These are phyloP conservation scores for Phocoena sinus DNA, from an alignment of 2,113 vertebrate genomes.

Conservation along the genomic window DNA sequence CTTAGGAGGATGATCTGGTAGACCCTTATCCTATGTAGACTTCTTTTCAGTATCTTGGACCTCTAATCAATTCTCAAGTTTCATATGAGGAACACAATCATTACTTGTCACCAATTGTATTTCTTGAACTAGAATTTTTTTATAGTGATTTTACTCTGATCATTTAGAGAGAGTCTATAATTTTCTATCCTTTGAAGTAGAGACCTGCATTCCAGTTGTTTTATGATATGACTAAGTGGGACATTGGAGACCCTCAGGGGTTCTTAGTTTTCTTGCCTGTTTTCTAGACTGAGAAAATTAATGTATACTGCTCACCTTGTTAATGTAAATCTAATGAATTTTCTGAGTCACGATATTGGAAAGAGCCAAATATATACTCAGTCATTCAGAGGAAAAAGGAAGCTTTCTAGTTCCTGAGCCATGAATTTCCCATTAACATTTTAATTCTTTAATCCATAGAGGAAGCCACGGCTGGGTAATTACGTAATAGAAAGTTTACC, in stretches of 20 bases:
- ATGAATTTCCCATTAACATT: conserved; percentile 73
- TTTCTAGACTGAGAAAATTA: conserved; percentile 26
- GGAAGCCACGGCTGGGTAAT: conserved; percentile 63
- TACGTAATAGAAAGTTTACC: conserved; percentile 62
- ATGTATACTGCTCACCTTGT: conserved; percentile 23
- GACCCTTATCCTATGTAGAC: rapidly evolving
- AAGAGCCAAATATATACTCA: conserved; percentile 52
- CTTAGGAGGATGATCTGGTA: neutral
- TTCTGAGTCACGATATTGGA: conserved; percentile 46
- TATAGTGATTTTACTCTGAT: neutral
- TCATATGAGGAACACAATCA: neutral
- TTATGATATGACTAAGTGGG: neutral
- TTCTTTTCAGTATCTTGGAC: neutral
- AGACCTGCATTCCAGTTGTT: neutral
- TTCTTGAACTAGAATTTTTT: neutral
- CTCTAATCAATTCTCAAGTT: neutral
- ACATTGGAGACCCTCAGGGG: neutral
- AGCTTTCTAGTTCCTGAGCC: conserved; percentile 54
- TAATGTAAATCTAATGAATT: conserved; percentile 67
- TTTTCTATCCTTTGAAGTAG: neutral
- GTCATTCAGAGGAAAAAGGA: conserved; percentile 61
- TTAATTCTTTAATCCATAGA: conserved; percentile 75
- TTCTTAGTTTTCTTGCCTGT: conserved; percentile 29
- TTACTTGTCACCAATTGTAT: neutral
- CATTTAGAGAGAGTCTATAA: neutral